Percentiles rank a stretch among this genome's conserved stretches.
Evolutionary conservation across 2,113 vertebrate species (phyloP).

Genomic region (Garra rufa): DNA sequence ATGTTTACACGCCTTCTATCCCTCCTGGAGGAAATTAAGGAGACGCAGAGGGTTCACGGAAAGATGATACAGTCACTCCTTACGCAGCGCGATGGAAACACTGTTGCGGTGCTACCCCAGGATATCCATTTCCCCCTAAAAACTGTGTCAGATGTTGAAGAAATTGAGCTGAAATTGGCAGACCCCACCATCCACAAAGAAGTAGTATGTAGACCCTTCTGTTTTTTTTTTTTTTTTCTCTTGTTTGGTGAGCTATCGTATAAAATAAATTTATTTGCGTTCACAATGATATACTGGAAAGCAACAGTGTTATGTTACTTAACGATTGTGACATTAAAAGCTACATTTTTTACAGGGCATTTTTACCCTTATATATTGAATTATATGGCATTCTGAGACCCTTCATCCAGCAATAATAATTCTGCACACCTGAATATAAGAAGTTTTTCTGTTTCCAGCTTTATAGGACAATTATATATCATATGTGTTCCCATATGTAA

Average conservation of each 20-base stretch:
- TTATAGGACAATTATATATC: too few relatives aligned
- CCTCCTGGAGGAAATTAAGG: conserved; percentile 41
- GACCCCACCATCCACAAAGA: conserved; percentile 37
- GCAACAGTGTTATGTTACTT: too few relatives aligned
- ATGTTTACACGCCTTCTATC: conserved; percentile 34
- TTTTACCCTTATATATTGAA: too few relatives aligned
- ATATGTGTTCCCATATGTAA: neutral
- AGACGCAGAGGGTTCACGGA: conserved; percentile 12
- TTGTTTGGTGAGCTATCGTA: too few relatives aligned
- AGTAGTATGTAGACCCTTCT: conserved; percentile 22
- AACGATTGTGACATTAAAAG: too few relatives aligned
- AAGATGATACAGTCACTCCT: conserved; percentile 37
- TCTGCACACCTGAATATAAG: too few relatives aligned
- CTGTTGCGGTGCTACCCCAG: conserved; percentile 13
- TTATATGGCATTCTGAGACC: too few relatives aligned
- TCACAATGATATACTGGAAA: too few relatives aligned
- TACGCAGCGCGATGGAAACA: conserved; percentile 13
- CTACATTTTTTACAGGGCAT: too few relatives aligned
- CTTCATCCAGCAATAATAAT: too few relatives aligned
- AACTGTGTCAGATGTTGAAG: conserved; percentile 41
- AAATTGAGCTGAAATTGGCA: conserved; percentile 40
- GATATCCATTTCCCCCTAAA: conserved; percentile 27
- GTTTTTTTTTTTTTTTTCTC: neutral
- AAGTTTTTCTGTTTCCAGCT: too few relatives aligned
- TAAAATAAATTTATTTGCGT: too few relatives aligned